Base-by-base conservation (phyloP, 2,113 vertebrate species). In the Apteryx mantelli region DNA sequence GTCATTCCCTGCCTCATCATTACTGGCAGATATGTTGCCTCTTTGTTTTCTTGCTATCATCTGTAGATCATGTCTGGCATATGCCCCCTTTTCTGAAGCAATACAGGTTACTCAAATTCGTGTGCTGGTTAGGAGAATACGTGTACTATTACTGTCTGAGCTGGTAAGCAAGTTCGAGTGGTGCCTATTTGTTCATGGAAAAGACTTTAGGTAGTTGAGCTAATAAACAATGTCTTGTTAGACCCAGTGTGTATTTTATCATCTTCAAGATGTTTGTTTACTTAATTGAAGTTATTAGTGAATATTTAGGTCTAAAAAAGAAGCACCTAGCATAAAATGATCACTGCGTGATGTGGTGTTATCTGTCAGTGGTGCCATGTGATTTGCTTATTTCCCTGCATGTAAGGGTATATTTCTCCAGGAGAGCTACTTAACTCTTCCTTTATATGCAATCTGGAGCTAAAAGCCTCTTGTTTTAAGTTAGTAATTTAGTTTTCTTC, bases 351-450 rank as follows among this genome's bases (percentile, higher is more conserved):
- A 91, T 63, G n/a, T 70, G 75, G 82, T 50, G 58, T 36, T 40
- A 12, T 53, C 1, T 81, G 5, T 11, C 75, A 68, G 76, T 8
- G 24, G 68, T 5, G 7, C 85, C 55, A 28, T 2, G 26, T 77
- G 79, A 58, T 90, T 90, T 93, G 66, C 91, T 94, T 86, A 68
- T 88, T 96, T 95, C 90, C 80, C 32, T 60, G 56, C 30, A 60
- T 32, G 30, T 60, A 34, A 60, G 56, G 19, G 30, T 58, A 6
- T 74, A 55, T 21, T 93, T 53, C 53, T 95, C 12, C 71, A 90
- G 95, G 89, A 97, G 94, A 81, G 34, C 12, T 75, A 42, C 36
- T 11, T 21, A 36, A 68, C 34, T 91, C 70, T 28, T 58, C 55
- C 56, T 32, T 32, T 24, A 0, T 55, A 21, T 50, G 71, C 82